Percentiles rank a stretch among this genome's conserved stretches.
Evolutionary conservation across 2,113 vertebrate genomes (phyloP).

Genomic region (Pelodiscus sinensis): DNA sequence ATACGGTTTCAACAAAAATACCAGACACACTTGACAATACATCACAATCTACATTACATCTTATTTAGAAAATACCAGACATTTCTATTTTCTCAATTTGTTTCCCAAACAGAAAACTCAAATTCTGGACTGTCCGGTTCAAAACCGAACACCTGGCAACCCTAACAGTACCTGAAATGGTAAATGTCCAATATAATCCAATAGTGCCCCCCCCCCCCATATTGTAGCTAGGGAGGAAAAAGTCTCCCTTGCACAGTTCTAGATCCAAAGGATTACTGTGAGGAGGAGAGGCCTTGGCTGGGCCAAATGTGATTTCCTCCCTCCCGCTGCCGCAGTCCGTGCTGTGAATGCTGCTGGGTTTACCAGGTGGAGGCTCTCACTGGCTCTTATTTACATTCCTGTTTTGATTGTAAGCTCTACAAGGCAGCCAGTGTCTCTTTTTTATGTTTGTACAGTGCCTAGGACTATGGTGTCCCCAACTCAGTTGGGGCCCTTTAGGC

Average conservation of each 20-base stretch:
- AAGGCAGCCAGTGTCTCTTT: background rate
- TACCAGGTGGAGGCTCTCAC: background rate
- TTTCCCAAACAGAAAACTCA: too few relatives aligned
- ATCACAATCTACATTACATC: too few relatives aligned
- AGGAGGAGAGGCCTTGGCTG: background rate
- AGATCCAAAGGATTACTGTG: background rate
- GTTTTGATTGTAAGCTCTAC: background rate
- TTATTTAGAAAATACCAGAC: too few relatives aligned
- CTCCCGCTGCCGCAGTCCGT: background rate
- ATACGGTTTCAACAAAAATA: too few relatives aligned
- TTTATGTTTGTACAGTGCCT: background rate
- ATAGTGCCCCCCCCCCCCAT: too few relatives aligned
- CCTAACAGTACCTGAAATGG: background rate
- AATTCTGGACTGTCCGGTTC: too few relatives aligned
- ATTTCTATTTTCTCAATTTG: too few relatives aligned
- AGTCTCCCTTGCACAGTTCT: background rate
- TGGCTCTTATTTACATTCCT: background rate
- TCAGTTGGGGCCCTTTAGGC: background rate
- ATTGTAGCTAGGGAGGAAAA: background rate
- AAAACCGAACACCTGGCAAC: too few relatives aligned
- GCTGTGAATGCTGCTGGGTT: background rate
- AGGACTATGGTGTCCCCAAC: background rate
- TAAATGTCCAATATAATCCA: background rate
- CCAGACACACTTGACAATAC: too few relatives aligned
- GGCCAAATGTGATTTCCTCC: background rate